phyloP scores from a whole-genome alignment of 2,113 vertebrate species.

The Tapirus terrestris region DNA sequence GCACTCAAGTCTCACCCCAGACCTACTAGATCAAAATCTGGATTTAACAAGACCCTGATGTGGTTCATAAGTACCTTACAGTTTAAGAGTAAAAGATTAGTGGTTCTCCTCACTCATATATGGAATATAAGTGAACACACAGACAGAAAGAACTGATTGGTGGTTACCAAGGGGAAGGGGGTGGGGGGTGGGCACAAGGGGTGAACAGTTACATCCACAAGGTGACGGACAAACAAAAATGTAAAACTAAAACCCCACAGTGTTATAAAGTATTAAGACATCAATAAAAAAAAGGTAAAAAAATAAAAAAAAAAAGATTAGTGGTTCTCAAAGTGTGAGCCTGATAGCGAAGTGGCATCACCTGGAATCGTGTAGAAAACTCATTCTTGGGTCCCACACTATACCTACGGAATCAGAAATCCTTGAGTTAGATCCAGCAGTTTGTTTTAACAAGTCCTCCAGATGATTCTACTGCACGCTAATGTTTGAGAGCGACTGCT shows the following conservation, averaged over 20 bases:
- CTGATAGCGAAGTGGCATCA: neutral
- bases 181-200: no score
- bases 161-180: no score
- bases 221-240: no score
- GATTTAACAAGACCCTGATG: neutral
- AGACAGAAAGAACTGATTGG: no score
- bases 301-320: neutral
- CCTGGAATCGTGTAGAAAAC: neutral
- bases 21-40: neutral
- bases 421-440: neutral
- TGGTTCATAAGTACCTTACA: neutral
- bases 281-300: no score
- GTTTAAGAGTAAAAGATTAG: neutral
- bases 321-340: neutral
- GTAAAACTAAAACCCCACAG: no score
- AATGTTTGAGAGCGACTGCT: neutral
- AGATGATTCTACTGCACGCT: neutral
- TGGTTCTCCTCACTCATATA: no score
- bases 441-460: neutral
- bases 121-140: no score
- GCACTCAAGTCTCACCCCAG: neutral
- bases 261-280: no score
- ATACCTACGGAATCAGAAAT: neutral
- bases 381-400: neutral
- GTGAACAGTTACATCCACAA: no score